Conservation (phyloP, 2,797 vertebrate species). For the Anguilla obscura region DNA sequence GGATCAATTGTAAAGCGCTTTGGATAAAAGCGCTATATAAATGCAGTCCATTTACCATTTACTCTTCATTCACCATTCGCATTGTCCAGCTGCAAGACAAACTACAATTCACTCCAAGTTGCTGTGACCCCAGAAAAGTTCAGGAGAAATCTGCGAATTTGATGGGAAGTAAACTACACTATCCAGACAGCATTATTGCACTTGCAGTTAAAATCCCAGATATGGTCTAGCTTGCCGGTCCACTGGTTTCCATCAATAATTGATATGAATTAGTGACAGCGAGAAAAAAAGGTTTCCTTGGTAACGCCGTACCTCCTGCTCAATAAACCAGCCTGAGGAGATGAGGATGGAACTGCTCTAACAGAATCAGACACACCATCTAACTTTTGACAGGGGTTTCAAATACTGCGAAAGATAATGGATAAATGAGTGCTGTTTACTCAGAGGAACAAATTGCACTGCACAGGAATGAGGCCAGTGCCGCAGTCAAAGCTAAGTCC, state of each 20-base stretch:
- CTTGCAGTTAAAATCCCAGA: neutral
- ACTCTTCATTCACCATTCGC: neutral
- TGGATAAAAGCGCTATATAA: no score
- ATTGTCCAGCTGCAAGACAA: neutral
- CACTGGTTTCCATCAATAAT: conserved; percentile 39
- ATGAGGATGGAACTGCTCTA: conserved; percentile 22
- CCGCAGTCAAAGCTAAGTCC: conserved; percentile 18
- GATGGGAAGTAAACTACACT: neutral
- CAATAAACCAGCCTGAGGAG: conserved; percentile 3
- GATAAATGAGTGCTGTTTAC: conserved; percentile 36
- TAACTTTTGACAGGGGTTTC: conserved; percentile 8
- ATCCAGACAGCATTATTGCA: neutral
- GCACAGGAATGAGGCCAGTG: conserved; percentile 7
- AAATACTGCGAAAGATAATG: conserved; percentile 44
- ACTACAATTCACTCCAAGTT: neutral
- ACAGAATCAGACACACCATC: conserved; percentile 35
- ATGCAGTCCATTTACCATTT: no score
- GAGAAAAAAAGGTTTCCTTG: conserved; percentile 14
- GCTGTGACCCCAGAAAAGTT: neutral
- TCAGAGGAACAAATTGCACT: conserved; percentile 8
- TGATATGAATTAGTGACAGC: conserved; percentile 42
- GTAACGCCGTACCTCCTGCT: neutral
- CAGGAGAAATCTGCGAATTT: conserved; percentile 6
- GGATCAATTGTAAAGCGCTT: no score
- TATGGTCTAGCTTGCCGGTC: neutral